Evolutionary conservation across 2,888 invertebrate species (phyloP).

Genomic region (Nephrotoma appendiculata): DNA sequence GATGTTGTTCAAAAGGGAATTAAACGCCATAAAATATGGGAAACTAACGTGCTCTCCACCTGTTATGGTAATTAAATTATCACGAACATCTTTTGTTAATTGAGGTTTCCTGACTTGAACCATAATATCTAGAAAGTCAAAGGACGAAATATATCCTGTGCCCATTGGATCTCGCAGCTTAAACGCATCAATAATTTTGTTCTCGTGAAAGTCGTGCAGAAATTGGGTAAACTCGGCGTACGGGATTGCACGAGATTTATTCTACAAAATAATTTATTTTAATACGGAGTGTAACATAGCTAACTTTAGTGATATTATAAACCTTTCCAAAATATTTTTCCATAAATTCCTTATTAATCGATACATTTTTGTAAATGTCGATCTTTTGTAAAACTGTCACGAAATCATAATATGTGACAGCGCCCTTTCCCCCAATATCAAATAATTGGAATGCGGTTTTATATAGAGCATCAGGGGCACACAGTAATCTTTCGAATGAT

Average conservation of each 20-base stretch:
- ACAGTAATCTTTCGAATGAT: slow-evolving; percentile 91
- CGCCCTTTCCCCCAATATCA: slow-evolving; percentile 94
- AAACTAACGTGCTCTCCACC: slow-evolving; percentile 78
- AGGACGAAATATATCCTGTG: slow-evolving; percentile 78
- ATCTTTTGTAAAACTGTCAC: slow-evolving; percentile 90
- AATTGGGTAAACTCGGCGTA: slow-evolving; percentile 97
- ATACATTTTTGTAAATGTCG: slow-evolving; percentile 75
- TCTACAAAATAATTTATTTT: slow-evolving; percentile 20
- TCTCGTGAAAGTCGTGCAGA: slow-evolving; percentile 98
- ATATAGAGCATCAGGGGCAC: slow-evolving; percentile 94
- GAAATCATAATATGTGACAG: slow-evolving; percentile 90
- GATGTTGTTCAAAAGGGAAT: slow-evolving; percentile 94
- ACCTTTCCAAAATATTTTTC: slow-evolving; percentile 85
- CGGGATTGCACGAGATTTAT: slow-evolving; percentile 76
- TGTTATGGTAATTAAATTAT: slow-evolving; percentile 82
- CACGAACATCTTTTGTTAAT: slow-evolving; percentile 79
- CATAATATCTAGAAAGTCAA: slow-evolving; percentile 94
- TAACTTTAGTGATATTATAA: background rate
- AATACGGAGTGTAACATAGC: background rate
- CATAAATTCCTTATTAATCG: slow-evolving; percentile 88
- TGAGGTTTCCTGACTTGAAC: slow-evolving; percentile 86
- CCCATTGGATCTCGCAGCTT: slow-evolving; percentile 78
- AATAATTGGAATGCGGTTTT: slow-evolving; percentile 97
- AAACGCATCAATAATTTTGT: slow-evolving; percentile 95
- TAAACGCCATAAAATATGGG: slow-evolving; percentile 98